Percentiles rank a stretch among this genome's conserved stretches.
Conservation (phyloP, 1,140 invertebrate species). For the Ostrea denselamellosa region DNA sequence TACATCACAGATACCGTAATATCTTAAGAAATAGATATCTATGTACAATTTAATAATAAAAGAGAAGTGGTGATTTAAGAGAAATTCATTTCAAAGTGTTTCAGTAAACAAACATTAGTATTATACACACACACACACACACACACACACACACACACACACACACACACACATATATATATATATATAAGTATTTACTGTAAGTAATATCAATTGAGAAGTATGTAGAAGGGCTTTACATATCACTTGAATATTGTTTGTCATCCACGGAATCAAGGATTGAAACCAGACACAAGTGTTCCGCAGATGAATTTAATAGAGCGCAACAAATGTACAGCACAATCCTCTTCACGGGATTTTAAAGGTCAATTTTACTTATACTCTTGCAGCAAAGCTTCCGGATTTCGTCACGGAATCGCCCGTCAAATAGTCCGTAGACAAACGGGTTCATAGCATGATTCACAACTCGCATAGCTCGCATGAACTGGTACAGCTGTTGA, state of each 20-base stretch:
- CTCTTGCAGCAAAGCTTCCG: conserved; percentile 14
- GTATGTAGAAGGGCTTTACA: too few relatives aligned
- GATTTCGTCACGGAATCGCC: conserved; percentile 42
- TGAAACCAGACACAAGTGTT: not conserved
- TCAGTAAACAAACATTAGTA: too few relatives aligned
- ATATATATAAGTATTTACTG: too few relatives aligned
- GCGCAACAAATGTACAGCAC: not conserved
- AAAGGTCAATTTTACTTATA: conserved; percentile 27
- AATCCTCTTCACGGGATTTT: not conserved
- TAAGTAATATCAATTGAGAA: too few relatives aligned
- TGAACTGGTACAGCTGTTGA: conserved; percentile 42
- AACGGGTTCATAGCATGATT: conserved; percentile 44
- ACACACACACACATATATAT: too few relatives aligned
- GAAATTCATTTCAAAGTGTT: too few relatives aligned
- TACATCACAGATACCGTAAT: not conserved
- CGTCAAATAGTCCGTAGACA: conserved; percentile 42
- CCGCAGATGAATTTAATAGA: not conserved
- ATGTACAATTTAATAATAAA: too few relatives aligned
- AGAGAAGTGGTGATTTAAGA: too few relatives aligned
- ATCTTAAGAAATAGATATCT: not conserved
- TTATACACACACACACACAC: too few relatives aligned
- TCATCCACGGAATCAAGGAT: not conserved
- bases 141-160: too few relatives aligned
- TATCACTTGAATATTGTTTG: not conserved
- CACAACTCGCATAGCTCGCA: conserved; percentile 41